phyloP scores from a whole-genome alignment of 2,113 vertebrate species.

The Arenaria interpres region DNA sequence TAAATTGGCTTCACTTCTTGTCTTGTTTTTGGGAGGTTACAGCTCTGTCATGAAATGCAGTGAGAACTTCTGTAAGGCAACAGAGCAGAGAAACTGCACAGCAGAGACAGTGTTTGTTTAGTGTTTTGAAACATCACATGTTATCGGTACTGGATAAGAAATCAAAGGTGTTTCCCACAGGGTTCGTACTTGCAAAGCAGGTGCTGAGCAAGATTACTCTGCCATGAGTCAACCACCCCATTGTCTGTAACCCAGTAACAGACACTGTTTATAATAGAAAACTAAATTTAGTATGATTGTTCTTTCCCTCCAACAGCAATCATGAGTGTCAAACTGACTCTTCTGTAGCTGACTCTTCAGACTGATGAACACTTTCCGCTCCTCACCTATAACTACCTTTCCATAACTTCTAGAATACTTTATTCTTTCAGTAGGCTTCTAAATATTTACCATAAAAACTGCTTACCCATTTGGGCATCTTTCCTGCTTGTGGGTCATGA shows the following conservation, averaged over 20 bases:
- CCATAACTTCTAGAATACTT: background rate
- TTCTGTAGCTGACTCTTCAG: background rate
- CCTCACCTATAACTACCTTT: background rate
- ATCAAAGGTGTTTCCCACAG: background rate
- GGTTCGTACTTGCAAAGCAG: background rate
- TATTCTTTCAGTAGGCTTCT: background rate
- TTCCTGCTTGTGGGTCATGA: conserved; percentile 88
- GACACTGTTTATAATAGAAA: background rate
- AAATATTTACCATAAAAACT: background rate
- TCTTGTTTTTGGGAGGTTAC: background rate
- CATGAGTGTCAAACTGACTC: accelerated
- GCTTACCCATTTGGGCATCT: conserved; percentile 91
- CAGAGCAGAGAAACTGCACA: background rate
- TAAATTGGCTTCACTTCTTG: background rate
- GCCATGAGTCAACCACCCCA: background rate
- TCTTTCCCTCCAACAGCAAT: background rate
- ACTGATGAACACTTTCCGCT: background rate
- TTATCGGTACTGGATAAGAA: background rate
- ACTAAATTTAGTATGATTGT: background rate
- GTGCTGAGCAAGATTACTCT: background rate
- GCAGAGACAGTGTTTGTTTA: background rate
- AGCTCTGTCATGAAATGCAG: background rate
- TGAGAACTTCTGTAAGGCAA: background rate
- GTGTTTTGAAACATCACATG: background rate
- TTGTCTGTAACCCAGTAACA: background rate